phyloP scores from a whole-genome alignment of 2,888 invertebrate species.

The Acrobasis consociella region DNA sequence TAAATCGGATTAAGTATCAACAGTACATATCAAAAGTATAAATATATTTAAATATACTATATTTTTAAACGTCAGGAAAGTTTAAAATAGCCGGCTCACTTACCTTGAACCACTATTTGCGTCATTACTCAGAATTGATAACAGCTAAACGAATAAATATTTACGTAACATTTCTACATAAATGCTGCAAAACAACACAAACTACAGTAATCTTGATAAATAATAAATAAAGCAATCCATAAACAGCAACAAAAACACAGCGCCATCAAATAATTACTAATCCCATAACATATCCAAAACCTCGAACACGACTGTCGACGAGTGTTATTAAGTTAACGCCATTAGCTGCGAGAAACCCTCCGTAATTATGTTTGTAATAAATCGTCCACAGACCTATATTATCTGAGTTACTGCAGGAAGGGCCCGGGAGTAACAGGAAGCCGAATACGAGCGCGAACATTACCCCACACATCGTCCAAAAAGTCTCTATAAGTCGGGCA shows the following conservation, averaged over 20 bases:
- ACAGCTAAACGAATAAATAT: background rate
- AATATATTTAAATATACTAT: no score
- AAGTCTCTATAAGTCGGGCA: conserved; percentile 32
- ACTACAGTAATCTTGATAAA: conserved; percentile 3
- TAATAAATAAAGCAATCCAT: conserved; percentile 8
- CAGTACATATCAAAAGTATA: no score
- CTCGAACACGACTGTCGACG: conserved; percentile 44
- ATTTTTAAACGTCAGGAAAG: no score
- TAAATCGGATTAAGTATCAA: no score
- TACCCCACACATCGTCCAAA: conserved; percentile 49
- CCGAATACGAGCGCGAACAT: conserved; percentile 51
- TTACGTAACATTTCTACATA: background rate
- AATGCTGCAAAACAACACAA: conserved; percentile 1
- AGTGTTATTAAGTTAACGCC: conserved; percentile 53
- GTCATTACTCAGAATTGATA: background rate
- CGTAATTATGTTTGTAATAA: conserved; percentile 61
- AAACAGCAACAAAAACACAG: conserved; percentile 20
- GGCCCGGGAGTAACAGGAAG: conserved; percentile 61
- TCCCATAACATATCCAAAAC: conserved; percentile 42
- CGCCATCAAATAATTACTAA: conserved; percentile 33
- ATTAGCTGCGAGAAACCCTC: conserved; percentile 50
- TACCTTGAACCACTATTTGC: background rate
- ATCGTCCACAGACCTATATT: conserved; percentile 70
- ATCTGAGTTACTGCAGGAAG: conserved; percentile 72
- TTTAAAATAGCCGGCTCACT: no score